Evolutionary conservation across 92 coral and sea anemone genomes (phyloP).

Genomic region (Zoanthus sociatus): DNA sequence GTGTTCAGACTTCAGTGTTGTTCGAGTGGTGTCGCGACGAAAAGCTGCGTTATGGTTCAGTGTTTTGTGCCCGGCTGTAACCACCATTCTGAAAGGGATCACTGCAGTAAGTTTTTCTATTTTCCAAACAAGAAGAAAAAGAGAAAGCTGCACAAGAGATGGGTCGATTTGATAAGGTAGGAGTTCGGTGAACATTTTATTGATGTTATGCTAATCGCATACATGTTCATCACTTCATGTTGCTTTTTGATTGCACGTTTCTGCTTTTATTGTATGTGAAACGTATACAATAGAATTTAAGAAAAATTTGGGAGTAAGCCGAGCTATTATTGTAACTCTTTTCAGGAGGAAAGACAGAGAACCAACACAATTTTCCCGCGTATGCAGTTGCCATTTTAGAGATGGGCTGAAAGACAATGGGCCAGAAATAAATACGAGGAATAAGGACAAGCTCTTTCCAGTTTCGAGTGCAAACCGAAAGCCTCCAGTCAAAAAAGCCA

Average conservation of each 20-base stretch:
- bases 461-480: conserved; percentile 15
- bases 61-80: conserved; percentile 49
- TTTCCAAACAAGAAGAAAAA: conserved; percentile 53
- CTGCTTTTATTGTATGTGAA: neutral
- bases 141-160: conserved; percentile 20
- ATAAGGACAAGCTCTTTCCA: conserved; percentile 30
- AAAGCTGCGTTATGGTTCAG: conserved; percentile 24
- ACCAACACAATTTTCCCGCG: conserved; percentile 52
- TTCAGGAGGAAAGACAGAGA: conserved; percentile 58
- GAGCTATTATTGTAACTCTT: conserved; percentile 16
- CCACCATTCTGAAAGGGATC: conserved; percentile 31
- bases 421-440: conserved; percentile 4
- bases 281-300: neutral
- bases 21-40: neutral
- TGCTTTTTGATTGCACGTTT: conserved; percentile 2
- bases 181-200: neutral
- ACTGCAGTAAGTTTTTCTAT: conserved; percentile 31
- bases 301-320: conserved; percentile 1
- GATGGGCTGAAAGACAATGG: neutral
- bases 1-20: neutral
- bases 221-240: neutral
- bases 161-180: conserved; percentile 41
- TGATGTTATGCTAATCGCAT: neutral
- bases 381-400: conserved; percentile 38
- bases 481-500: conserved; percentile 29